Evolutionary conservation across 2,888 invertebrate species (phyloP).

Genomic region (Cenopis cana): DNA sequence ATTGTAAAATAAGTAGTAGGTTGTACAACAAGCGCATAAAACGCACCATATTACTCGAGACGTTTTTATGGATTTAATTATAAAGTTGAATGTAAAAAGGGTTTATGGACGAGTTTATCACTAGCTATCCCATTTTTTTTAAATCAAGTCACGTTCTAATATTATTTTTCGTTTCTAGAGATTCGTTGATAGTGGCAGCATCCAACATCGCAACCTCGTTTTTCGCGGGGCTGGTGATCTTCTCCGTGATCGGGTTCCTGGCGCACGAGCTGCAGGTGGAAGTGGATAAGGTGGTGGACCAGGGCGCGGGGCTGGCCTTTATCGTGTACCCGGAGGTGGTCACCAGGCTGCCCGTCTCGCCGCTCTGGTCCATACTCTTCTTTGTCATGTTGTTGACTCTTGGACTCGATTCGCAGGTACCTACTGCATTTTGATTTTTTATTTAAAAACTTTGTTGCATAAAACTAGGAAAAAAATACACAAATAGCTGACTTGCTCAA

Average conservation of each 20-base stretch:
- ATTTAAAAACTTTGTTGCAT: too few species aligned
- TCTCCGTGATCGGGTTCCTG: constrained; percentile 92
- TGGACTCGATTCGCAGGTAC: constrained; percentile 89
- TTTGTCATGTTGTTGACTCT: constrained; percentile 91
- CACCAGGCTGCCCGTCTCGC: constrained; percentile 90
- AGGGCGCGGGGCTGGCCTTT: constrained; percentile 92
- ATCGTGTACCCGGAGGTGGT: constrained; percentile 95
- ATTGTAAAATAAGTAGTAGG: too few species aligned
- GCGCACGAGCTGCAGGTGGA: constrained; percentile 89
- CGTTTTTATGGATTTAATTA: too few species aligned
- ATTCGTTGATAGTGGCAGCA: constrained; percentile 90
- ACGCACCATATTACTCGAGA: too few species aligned
- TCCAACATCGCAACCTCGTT: constrained; percentile 92
- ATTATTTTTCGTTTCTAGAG: constrained; percentile 77
- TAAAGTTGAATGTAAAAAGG: too few species aligned
- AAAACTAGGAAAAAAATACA: too few species aligned
- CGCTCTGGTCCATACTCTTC: constrained; percentile 92
- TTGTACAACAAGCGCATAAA: too few species aligned
- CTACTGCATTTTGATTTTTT: neutral
- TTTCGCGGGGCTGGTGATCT: constrained; percentile 92
- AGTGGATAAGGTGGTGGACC: constrained; percentile 89
- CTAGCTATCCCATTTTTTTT: too few species aligned
- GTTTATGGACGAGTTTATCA: too few species aligned
- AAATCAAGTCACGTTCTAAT: too few species aligned
- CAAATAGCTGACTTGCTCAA: too few species aligned